Base-by-base conservation (phyloP, 1,140 invertebrate genomes). In the Mizuhopecten yessoensis region DNA sequence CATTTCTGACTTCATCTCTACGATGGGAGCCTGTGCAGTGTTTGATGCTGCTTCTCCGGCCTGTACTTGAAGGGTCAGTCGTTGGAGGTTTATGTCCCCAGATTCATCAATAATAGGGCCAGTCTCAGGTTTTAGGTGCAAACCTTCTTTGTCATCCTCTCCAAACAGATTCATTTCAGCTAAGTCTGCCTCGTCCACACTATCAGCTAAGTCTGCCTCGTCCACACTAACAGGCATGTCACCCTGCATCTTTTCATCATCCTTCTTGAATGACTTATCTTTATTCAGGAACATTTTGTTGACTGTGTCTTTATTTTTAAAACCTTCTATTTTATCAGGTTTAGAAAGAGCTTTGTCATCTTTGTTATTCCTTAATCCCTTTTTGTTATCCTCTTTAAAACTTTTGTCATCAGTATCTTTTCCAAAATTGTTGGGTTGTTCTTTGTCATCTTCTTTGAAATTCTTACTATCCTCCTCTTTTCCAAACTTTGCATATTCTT, bases 1-100 rank as follows among this genome's bases (percentile, higher is more conserved):
- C 57, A 75, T 75, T 75, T 75, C 57, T 75, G 57, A 75, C 57
- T 75, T 75, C 57, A 75, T 75, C 29, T 75, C 57, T 75, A 75
- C 9, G n/a, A 75, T 29, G 3, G 57, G 57, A 9, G 57, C 57
- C 57, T 75, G 23, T 75, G 29, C 57, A 29, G 57, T 75, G 57
- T 75, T 75, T 29, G 42, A 92, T 90, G 33, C 75, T 49, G 42
- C 45, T 34, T 33, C 34, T 10, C 11, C 34, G 20, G 57, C 34
- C 20, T 87, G 57, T 29, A 75, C 23, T 29, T 75, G 57, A 7
- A 29, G 57, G 11, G 57, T 75, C 23, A 75, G 57, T 75, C 57
- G 57, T 29, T 75, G 57, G 11, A 75, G 57, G 57, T 75, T 75
- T 1, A 75, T 75, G n/a, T 75, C 57, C n/a, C 57, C 57, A 29